A percentile compares a stretch with the other conserved stretches of the same genome.
Evolutionary conservation across 2,888 invertebrate species (phyloP).

Genomic region (Limnephilus lunatus): DNA sequence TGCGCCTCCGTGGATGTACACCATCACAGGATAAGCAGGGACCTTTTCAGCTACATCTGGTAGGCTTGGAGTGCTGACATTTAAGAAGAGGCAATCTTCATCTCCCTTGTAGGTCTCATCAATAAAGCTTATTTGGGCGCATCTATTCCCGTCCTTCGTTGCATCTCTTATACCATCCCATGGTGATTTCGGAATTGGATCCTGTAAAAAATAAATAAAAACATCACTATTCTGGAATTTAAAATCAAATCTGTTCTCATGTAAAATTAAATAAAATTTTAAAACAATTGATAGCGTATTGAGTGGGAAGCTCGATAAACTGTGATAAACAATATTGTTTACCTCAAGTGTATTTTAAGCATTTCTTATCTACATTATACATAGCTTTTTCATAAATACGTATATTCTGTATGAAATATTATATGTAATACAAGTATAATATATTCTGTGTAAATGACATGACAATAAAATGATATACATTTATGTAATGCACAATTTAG

Average conservation of each 20-base stretch:
- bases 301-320: not conserved
- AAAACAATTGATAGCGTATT: not conserved
- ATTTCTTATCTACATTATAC: not conserved
- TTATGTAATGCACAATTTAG: too few relatives aligned
- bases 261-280: not conserved
- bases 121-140: conserved; percentile 38
- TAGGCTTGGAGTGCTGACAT: conserved; percentile 66
- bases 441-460: too few relatives aligned
- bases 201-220: conserved; percentile 57
- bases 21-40: conserved; percentile 52
- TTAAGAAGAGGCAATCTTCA: conserved; percentile 67
- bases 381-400: not conserved
- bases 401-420: not conserved
- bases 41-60: not conserved
- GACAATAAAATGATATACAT: too few relatives aligned
- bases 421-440: too few relatives aligned
- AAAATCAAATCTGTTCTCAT: not conserved
- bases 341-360: not conserved
- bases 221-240: not conserved
- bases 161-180: conserved; percentile 72
- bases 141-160: conserved; percentile 69
- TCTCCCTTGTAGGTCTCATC: conserved; percentile 53
- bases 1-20: conserved; percentile 68
- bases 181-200: conserved; percentile 68
- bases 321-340: not conserved